Evolutionary conservation across 37 sponge, comb jelly and placozoan species (phyloP), one percentile per base, ranked within the genome.

Genomic region (Theonella swinhoei): DNA sequence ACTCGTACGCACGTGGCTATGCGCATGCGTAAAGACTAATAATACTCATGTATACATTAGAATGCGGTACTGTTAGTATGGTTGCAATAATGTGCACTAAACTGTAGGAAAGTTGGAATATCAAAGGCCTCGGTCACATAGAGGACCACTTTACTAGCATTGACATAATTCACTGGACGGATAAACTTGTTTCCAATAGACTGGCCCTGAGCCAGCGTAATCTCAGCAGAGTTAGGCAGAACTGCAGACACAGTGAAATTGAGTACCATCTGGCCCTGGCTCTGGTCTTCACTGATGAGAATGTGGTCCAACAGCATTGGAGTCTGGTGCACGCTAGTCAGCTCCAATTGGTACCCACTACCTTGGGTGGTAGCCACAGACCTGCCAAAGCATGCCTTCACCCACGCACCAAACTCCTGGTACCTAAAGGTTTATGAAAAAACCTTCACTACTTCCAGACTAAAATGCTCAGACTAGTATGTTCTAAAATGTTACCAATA

Each of bases 131-230:
- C 36, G 19, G 72, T 19, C n/a, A 71, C 39, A 35, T 22, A 25
- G 11, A 71, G 72, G 34, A 71, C 25, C 72, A 71, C 40, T 4
- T 71, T 71, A 7, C 37, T 71, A 5, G 72, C 39, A 35, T 22
- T 71, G 37, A 71, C 72, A 0, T 32, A n/a, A 36, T 31, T 34
- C 72, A 71, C 72, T 5, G 72, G 41, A 3, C 72, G 33, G 34
- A 71, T 36, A 20, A 71, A 71, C 72, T 82, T 82, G 61, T 82
- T 42, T 1, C 83, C 83, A 82, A 20, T n/a, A n/a, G 83, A 82
- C 39, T 70, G 59, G 3, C 83, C 83, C 36, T 28, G 2, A 34
- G 22, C 20, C 2, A 72, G 34, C 7, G 33, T 30, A 2, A 25
- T 33, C 28, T 26, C 28, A 14, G 54, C 14, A 7, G 54, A 47